Evolutionary conservation across 2,888 invertebrate species (phyloP).

Genomic region (Lissocephala sabroskyi): DNA sequence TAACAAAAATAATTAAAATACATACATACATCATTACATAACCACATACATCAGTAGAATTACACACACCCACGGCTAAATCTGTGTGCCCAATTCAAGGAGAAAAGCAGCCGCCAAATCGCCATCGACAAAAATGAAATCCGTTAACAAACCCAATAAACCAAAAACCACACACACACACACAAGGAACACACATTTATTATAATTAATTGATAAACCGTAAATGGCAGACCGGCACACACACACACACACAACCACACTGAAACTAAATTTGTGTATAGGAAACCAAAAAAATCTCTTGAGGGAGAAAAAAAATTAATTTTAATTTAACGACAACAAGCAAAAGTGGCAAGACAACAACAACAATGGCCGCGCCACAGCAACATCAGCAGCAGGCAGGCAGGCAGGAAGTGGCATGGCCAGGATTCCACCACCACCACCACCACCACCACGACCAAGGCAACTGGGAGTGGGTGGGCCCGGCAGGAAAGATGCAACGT

Average conservation of each 20-base stretch:
- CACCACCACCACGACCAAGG: no score
- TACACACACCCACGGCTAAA: conserved; percentile 19
- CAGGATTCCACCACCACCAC: no score
- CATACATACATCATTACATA: no score
- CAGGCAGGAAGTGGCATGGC: conserved; percentile 12
- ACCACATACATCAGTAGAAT: conserved; percentile 15
- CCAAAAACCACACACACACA: conserved; percentile 21
- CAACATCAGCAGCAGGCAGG: conserved; percentile 19
- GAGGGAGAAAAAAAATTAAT: conserved; percentile 44
- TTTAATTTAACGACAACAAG: conserved; percentile 52
- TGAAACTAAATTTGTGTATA: background rate
- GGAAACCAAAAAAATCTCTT: conserved; percentile 5
- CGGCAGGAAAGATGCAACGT: conserved; percentile 51
- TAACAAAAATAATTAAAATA: conserved; percentile 25
- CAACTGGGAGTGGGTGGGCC: no score
- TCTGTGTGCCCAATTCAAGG: conserved; percentile 14
- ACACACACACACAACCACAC: conserved; percentile 11
- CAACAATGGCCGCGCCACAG: conserved; percentile 6
- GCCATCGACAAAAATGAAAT: conserved; percentile 39
- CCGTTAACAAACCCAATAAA: conserved; percentile 35
- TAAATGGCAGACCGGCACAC: background rate
- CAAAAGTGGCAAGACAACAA: conserved; percentile 13
- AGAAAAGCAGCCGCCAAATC: conserved; percentile 35
- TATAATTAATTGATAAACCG: conserved; percentile 52
- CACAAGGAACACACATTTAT: no score